Evolutionary conservation across 2,797 vertebrate species (phyloP), one percentile per base, ranked within the genome.

Genomic region (Syngnathus acus): DNA sequence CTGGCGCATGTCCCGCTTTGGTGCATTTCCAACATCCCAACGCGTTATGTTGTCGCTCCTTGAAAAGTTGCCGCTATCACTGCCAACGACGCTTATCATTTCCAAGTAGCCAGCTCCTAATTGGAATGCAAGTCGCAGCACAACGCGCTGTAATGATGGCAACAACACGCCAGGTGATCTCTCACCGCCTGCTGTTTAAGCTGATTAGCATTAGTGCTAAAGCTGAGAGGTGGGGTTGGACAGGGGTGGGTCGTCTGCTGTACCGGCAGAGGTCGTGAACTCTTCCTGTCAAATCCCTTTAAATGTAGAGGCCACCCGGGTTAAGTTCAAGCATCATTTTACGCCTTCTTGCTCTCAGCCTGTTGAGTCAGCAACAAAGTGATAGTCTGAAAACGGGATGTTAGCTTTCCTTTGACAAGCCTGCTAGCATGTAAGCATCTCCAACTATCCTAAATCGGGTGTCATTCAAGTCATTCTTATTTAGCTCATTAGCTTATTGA

Each of bases 271-370:
- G 39, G 59, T 61, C 39, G 39, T 61, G 59, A 61, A 61, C 59
- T 43, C 39, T n/a, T 61, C n/a, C 39, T 19, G 21, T 23, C 39
- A 14, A 43, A 43, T 61, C 59, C 39, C 39, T 61, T 61, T 61
- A 61, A 61, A 61, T 61, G 59, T 23, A 61, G 59, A 61, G 59
- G 39, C 39, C 59, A 61, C 59, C 59, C 13, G 59, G 59, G 39
- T 61, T 61, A 61, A 61, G 39, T 61, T 43, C 40, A 42, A 42
- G 32, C 14, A 21, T 6, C 26, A 9, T 58, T 16, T 38, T 38
- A 16, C 55, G 6, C 14, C 2, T 38, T 14, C 55, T 58, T 9
- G 32, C 32, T 3, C 10, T 7, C 39, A 4, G 39, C 11, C 39
- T 43, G n/a, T 61, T 61, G 58, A 60, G 58, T 60, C 58, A 60